Conservation (phyloP, 2,113 vertebrate genomes). For the Prionailurus bengalensis region DNA sequence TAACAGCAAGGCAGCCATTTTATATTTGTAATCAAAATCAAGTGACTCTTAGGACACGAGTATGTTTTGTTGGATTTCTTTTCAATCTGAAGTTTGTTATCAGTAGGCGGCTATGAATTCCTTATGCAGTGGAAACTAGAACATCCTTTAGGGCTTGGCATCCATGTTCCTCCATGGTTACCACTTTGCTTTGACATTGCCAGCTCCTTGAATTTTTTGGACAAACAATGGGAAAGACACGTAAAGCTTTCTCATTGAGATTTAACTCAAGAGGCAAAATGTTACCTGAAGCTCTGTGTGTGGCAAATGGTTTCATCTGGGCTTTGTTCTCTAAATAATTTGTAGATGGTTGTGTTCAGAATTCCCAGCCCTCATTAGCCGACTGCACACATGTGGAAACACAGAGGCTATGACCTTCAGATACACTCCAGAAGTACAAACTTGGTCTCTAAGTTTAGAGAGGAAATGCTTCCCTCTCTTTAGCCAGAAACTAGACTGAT, state of each 20-base stretch:
- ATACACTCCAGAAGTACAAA: constrained; percentile 58
- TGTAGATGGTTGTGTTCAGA: constrained; percentile 33
- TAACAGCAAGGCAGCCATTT: background rate
- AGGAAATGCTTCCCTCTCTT: constrained; percentile 42
- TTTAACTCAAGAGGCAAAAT: background rate
- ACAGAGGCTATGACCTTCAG: constrained; percentile 46
- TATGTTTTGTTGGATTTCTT: background rate
- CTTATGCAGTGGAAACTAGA: background rate
- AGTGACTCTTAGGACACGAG: background rate
- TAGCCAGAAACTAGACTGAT: constrained; percentile 50
- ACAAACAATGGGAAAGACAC: background rate
- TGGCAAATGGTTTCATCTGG: background rate
- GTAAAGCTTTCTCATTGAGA: background rate
- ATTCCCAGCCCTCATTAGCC: constrained; percentile 43
- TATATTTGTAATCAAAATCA: constrained; percentile 7
- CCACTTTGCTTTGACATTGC: background rate
- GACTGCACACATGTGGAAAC: constrained; percentile 39
- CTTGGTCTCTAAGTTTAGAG: constrained; percentile 52
- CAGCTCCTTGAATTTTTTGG: background rate
- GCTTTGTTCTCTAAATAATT: constrained; percentile 51
- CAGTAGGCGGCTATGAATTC: background rate
- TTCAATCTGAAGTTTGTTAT: background rate
- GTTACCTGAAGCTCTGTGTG: background rate
- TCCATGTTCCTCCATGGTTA: background rate
- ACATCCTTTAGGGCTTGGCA: fast-evolving